phyloP scores from a whole-genome alignment of 2,888 invertebrate genomes.

The Folsomia candida region DNA sequence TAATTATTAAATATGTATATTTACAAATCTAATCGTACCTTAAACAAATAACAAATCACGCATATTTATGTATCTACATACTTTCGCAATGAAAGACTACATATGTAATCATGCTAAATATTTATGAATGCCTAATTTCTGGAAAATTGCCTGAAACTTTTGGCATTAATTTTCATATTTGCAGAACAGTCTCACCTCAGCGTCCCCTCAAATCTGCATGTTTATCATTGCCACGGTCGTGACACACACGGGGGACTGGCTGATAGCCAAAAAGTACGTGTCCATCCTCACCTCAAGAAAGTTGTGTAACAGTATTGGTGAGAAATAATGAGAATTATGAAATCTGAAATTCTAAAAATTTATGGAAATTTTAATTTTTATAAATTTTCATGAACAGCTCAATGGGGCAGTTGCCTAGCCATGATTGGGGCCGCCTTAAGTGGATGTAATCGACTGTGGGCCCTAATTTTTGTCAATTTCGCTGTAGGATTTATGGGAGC shows the following conservation, averaged over 20 bases:
- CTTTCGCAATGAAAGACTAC: too few relatives aligned
- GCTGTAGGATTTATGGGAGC: background rate
- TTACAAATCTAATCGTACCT: too few relatives aligned
- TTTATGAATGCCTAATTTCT: too few relatives aligned
- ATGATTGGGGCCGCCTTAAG: conserved; percentile 64
- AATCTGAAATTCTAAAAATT: too few relatives aligned
- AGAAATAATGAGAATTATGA: too few relatives aligned
- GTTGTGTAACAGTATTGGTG: background rate
- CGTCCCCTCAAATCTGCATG: conserved; percentile 12
- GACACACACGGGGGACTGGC: background rate
- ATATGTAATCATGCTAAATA: too few relatives aligned
- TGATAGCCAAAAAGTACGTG: background rate
- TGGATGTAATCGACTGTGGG: conserved; percentile 61
- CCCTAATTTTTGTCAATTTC: background rate
- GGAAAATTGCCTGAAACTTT: too few relatives aligned
- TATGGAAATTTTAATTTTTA: background rate
- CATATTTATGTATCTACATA: too few relatives aligned
- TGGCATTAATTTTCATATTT: too few relatives aligned
- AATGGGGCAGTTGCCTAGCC: conserved; percentile 61
- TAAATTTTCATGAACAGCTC: too few relatives aligned
- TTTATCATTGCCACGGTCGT: background rate
- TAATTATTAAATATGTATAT: too few relatives aligned
- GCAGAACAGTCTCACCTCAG: conserved; percentile 50
- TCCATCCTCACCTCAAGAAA: background rate
- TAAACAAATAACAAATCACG: too few relatives aligned